Evolutionary conservation across 2,888 invertebrate genomes (phyloP).

Genomic region (Drosophila atroscutellata): DNA sequence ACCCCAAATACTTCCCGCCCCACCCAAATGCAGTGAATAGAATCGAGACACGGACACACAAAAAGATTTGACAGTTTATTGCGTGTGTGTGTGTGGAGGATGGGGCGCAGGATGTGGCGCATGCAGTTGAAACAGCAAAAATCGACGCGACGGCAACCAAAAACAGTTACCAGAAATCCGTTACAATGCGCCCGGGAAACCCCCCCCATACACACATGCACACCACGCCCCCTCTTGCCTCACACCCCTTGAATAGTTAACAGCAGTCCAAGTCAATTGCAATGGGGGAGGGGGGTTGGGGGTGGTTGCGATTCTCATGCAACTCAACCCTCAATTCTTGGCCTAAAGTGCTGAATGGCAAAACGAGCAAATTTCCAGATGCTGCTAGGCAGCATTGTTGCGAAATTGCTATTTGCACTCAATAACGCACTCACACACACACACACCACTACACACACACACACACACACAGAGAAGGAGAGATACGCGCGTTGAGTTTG

Average conservation of each 20-base stretch:
- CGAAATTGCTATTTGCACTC: slow-evolving; percentile 84
- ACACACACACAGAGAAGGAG: background rate
- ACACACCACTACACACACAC: background rate
- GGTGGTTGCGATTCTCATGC: slow-evolving; percentile 3
- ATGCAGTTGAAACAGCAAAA: slow-evolving; percentile 53
- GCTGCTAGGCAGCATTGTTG: slow-evolving; percentile 77
- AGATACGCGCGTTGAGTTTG: slow-evolving; percentile 25
- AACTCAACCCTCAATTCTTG: slow-evolving; percentile 56
- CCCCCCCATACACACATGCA: background rate
- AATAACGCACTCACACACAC: slow-evolving; percentile 75
- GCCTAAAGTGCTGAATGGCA: slow-evolving; percentile 80
- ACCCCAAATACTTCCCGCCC: background rate
- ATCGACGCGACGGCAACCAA: slow-evolving; percentile 61
- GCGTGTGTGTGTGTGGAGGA: slow-evolving; percentile 22
- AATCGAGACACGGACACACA: slow-evolving; percentile 44
- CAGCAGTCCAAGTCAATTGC: slow-evolving; percentile 61
- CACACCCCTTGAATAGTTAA: slow-evolving; percentile 47
- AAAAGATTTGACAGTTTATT: slow-evolving; percentile 74
- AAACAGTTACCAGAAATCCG: slow-evolving; percentile 68
- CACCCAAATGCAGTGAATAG: slow-evolving; percentile 6
- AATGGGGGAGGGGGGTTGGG: background rate
- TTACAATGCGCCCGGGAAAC: slow-evolving; percentile 57
- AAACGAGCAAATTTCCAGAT: slow-evolving; percentile 70
- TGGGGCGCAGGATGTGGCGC: slow-evolving; percentile 5
- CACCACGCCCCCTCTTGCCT: background rate